phyloP scores from a whole-genome alignment of 2,888 invertebrate species.

The Beris morrisii region DNA sequence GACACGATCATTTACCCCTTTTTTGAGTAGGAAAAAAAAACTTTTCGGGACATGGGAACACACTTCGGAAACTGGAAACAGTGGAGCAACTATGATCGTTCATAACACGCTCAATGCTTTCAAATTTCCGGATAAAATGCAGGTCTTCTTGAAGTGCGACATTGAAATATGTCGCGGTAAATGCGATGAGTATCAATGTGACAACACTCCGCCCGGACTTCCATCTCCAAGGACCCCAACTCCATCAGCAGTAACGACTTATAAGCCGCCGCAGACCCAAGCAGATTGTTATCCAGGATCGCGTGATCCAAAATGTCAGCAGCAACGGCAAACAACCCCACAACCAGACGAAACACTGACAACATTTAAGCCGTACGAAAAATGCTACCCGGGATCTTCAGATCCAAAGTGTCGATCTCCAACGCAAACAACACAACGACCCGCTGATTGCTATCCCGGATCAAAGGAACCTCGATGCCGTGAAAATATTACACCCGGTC shows the following conservation, averaged over 20 bases:
- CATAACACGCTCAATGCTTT: conserved; percentile 72
- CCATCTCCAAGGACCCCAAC: neutral
- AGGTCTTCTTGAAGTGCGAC: conserved; percentile 73
- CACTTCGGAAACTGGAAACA: conserved; percentile 61
- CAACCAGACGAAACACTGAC: neutral
- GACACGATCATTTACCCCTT: neutral
- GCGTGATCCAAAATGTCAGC: conserved; percentile 47
- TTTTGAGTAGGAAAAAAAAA: conserved; percentile 61
- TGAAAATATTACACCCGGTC: conserved; percentile 48
- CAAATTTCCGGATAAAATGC: conserved; percentile 72
- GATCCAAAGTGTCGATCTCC: conserved; percentile 47
- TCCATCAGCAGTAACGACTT: conserved; percentile 33
- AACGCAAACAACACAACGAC: conserved; percentile 39
- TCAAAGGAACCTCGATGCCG: conserved; percentile 46
- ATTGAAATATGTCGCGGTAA: conserved; percentile 59
- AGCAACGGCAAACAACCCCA: conserved; percentile 42
- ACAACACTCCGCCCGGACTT: conserved; percentile 26
- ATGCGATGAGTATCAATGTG: conserved; percentile 45
- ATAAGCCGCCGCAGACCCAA: conserved; percentile 32
- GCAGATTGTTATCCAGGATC: conserved; percentile 48
- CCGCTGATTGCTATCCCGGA: conserved; percentile 48
- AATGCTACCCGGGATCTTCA: conserved; percentile 48
- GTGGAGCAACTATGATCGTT: conserved; percentile 66
- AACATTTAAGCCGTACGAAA: conserved; percentile 39
- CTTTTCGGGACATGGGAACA: conserved; percentile 68